Base-by-base conservation (phyloP, 2,888 invertebrate species). In the Ophraella communa region DNA sequence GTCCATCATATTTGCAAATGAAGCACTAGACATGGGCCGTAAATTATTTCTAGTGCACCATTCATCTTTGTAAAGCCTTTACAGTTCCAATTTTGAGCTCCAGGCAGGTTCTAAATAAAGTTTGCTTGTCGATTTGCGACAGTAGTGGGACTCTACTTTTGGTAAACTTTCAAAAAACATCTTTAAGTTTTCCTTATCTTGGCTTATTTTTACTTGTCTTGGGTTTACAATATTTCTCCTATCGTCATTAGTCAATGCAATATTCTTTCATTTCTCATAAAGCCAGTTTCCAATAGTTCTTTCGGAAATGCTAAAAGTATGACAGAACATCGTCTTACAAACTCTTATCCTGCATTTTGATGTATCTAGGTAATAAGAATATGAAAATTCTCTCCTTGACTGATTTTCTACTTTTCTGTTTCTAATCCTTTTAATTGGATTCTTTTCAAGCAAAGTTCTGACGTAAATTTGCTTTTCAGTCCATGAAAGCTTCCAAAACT, bases 1-100 rank as follows among this genome's bases (percentile, higher is more conserved):
- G n/a, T 65, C 54, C 49, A 65, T 67, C 18, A 33, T 51, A 42
- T 70, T 51, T 53, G 55, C 23, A 52, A 66, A 69, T 33, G 52
- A 44, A 30, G 62, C 53, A 18, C 60, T 39, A 20, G 58, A 55
- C 35, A 64, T 3, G n/a, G 60, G 44, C 27, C 27, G 44, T 33
- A 23, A 18, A 17, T 63, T 56, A 17, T 39, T 44, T 42, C 33
- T 27, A n/a, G 20, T 35, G 44, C 64, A 59, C 58, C 59, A 64
- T 17, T 62, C 60, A 42, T 56, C 30, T 64, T 54, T 58, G 39
- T 66, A 63, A 61, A 68, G 35, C 20, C 30, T n/a, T 53, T 62
- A 66, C 10, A 68, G 45, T 23, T 64, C 64, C 20, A 52, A 35
- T 66, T 66, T 66, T 35, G 63, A 47, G 58, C 57, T 42, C 55